These are phyloP conservation scores for Sebastes diploproa DNA, from an alignment of 2,797 vertebrate species.

Conservation along the genomic window DNA sequence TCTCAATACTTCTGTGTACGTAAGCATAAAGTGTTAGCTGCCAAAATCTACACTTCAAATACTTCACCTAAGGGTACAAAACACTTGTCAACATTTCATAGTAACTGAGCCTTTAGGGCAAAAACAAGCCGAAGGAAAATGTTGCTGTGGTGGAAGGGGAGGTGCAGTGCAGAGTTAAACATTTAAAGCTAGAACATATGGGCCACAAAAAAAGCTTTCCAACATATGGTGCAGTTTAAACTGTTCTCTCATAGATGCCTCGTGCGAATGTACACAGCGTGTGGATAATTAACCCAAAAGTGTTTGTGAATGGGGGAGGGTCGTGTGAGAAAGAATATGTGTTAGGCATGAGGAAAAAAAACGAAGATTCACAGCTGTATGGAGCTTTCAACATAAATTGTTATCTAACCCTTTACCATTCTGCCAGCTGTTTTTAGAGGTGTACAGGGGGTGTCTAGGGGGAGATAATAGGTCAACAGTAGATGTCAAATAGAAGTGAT, in stretches of 20 bases:
- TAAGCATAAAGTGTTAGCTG: background rate
- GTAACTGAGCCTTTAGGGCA: background rate
- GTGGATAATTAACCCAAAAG: constrained; percentile 14
- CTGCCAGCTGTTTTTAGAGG: too few species aligned
- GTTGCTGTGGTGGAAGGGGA: background rate
- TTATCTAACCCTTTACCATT: too few species aligned
- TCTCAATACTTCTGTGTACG: background rate
- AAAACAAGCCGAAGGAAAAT: background rate
- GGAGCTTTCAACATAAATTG: background rate
- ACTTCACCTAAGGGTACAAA: background rate
- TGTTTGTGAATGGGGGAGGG: background rate
- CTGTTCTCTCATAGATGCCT: background rate
- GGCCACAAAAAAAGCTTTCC: background rate
- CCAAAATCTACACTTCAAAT: background rate
- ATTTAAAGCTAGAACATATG: constrained; percentile 14
- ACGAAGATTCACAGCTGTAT: background rate
- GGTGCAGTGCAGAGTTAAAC: background rate
- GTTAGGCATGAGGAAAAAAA: background rate
- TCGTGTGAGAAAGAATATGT: background rate
- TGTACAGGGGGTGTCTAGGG: too few species aligned
- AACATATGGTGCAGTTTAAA: constrained; percentile 13
- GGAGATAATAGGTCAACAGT: too few species aligned
- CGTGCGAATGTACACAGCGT: background rate
- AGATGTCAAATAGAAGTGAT: too few species aligned
- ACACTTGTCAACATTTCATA: background rate